Base-by-base conservation (phyloP, 2,888 invertebrate genomes). In the Acronicta psi region DNA sequence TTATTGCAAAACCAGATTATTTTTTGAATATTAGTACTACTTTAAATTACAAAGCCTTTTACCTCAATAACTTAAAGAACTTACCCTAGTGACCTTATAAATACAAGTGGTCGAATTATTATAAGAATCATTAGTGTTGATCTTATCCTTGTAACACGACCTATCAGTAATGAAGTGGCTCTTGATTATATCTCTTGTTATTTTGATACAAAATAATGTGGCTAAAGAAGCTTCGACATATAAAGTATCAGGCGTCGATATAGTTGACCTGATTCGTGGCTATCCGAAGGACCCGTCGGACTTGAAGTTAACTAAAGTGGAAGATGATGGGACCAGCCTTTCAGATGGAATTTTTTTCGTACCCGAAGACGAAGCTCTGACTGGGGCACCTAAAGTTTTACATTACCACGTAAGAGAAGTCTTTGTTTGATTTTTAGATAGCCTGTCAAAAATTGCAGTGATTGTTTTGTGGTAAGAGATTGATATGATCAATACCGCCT, bases 281-380 rank as follows among this genome's bases (percentile, higher is more conserved):
- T 76, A 58, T 23, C 72, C 85, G 0, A 73, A 80, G 11, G 65
- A 71, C 13, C 69, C 59, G 5, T 31, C 84, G 34, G 61, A 50
- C 1, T 50, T 86, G 29, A 62, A 50, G 2, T 52, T 86, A 23
- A 74, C 65, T 0, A 81, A 83, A 68, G 79, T 82, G 7, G 66
- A 76, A 18, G 71, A 63, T 38, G 77, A 81, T 9, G 63, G 59
- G 4, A 63, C 61, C 0, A 68, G 31, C 10, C 60, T 80, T 0
- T 76, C 82, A 14, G 86, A 88, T 76, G 88, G 88, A 13, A 76
- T 88, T 37, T 87, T 86, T 53, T 87, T 80, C 29, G 42, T 71
- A 38, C 86, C 86, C 1, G 83, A 84, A 52, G 85, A 86, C 25
- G 81, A 69, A n/a, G 73, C 57, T n/a, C 13, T 78, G 45, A 53